Evolutionary conservation across 35 echinoderm and acorn worm species (phyloP), one percentile per base, ranked within the genome.

Genomic region (Hemicentrotus pulcherrimus): DNA sequence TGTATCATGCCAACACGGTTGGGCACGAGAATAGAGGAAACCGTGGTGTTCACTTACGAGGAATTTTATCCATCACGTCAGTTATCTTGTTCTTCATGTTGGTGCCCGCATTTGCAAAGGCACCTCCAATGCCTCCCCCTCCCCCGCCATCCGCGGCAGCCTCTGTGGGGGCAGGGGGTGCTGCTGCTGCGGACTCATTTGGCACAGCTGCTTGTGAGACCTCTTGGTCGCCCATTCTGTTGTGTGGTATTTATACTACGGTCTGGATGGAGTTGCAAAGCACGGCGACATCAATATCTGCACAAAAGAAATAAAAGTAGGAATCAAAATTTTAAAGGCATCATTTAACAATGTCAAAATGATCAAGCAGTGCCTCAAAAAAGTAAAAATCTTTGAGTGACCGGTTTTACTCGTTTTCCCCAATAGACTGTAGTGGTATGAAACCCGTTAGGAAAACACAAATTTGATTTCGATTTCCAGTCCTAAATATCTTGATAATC

Each of bases 41-140:
- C 30, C 30, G 89, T 6, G 7, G 32, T 7, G 31, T 92, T 5
- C 28, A 97, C 96, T 97, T 94, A 97, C 96, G 46, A 55, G 95
- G 95, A 91, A 95, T 65, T 65, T 95, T 97, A 45, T 86, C 65
- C 19, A 97, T 60, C 46, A 95, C 60, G 59, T 97, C 95, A 30
- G 46, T 47, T n/a, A 95, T 61, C 52, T 97, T 95, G 86, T 95
- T 92, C 86, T 94, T 95, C 22, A 97, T 9, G 4, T 94, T 33
- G 47, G 47, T 71, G 47, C 92, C 86, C 78, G 60, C 86, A 86
- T 95, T 95, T 32, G 52, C 95, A 86, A 95, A 61, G 24, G 52
- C 78, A 16, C 30, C 30, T 47, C 94, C 92, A 16, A 47, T 95
- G 13, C 89, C 94, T 24, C 86, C 94, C 22, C 94, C 96, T 32